These are phyloP conservation scores for Standfussiana lucernea DNA, from an alignment of 2,888 invertebrate species.

Conservation along the genomic window DNA sequence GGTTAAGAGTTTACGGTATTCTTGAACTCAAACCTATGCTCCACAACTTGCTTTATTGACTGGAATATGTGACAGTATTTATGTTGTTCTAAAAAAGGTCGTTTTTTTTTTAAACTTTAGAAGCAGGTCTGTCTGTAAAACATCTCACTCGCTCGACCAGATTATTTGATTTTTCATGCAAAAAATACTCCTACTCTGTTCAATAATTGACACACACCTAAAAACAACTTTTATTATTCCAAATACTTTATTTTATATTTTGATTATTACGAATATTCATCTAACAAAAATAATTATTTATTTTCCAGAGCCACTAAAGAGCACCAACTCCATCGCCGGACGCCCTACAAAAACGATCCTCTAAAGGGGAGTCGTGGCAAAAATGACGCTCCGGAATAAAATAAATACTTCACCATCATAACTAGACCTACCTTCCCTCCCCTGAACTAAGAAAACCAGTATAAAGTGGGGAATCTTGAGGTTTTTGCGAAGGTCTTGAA, in stretches of 20 bases:
- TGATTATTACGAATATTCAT: neutral
- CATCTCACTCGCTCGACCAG: neutral
- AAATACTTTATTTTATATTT: neutral
- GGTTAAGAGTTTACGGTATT: neutral
- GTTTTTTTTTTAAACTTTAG: neutral
- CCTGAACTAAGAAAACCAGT: constrained; percentile 44
- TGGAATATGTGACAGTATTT: neutral
- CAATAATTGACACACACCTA: neutral
- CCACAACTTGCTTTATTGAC: neutral
- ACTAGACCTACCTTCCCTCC: constrained; percentile 68
- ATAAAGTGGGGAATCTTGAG: constrained; percentile 52
- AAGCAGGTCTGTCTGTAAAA: neutral
- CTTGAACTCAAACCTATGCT: neutral
- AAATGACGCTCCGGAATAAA: constrained; percentile 87
- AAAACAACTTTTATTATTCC: neutral
- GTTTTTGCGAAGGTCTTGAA: constrained; percentile 59
- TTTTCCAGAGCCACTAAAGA: constrained; percentile 76
- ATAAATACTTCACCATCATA: constrained; percentile 80
- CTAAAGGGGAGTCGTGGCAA: constrained; percentile 85
- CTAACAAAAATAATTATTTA: constrained; percentile 44
- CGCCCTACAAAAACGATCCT: constrained; percentile 82
- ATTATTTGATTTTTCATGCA: neutral
- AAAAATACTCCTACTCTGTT: neutral
- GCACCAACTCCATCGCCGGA: constrained; percentile 76
- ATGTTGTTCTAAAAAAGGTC: too few relatives aligned